Evolutionary conservation across 2,113 vertebrate species (phyloP), one percentile per base, ranked within the genome.

Genomic region (Oreocharis arfaki): DNA sequence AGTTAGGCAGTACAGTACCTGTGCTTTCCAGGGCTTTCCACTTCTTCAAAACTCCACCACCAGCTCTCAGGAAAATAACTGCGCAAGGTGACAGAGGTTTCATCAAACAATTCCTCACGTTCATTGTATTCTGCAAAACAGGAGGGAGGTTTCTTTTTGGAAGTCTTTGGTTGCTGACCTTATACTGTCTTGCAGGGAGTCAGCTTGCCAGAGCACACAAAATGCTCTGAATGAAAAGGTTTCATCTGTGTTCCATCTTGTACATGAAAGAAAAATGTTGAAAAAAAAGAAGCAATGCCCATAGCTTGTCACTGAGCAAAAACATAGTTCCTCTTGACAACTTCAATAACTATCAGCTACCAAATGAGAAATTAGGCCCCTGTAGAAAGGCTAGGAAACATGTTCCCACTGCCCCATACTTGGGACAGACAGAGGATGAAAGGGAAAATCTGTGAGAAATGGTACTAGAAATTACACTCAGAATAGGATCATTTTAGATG

Each of bases 51-150:
- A 44, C 5, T 95, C 94, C 98, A 99, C 37, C 32, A 94, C 98
- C 98, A 98, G 65, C 98, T 98, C 78, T 98, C 97, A 33, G 98
- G 98, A 78, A 99, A 99, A 92, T 84, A 82, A 39, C 88, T 92
- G 3, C 98, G 98, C 28, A 98, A 95, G 24, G 16, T 81, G 71
- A 97, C 39, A 41, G 47, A 37, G 8, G 53, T 77, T 15, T 86
- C 93, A 21, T 98, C 96, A 91, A 98, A 95, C 27, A 98, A 65
- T 47, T 98, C 98, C 37, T 98, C 97, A 0, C 68, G 20, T 9
- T 92, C 50, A 11, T 44, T 78, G 52, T 77, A 83, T 49, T 83
- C 95, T 97, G 85, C 33, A 96, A 96, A 84, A 92, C 22, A 95
- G 76, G 16, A 91, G 26, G 0, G 0, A 24, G 4, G 9, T 28